Percentiles rank a stretch among this genome's conserved stretches.
These are phyloP conservation scores for Bradypodion ventrale DNA, from an alignment of 2,797 vertebrate genomes.

Conservation along the genomic window DNA sequence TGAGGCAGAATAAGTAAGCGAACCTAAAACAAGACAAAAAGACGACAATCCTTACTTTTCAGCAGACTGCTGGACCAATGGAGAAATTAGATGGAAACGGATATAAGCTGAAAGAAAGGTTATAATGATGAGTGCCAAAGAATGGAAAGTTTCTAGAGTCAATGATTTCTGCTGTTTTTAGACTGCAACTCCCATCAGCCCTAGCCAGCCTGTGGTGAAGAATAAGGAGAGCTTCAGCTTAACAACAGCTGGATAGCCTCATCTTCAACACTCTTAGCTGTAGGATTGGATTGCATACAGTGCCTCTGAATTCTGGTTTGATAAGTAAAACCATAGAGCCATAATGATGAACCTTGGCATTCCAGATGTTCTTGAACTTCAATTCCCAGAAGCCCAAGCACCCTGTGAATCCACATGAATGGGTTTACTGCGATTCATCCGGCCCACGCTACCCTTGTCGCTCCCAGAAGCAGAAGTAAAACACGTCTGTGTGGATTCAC, in stretches of 20 bases:
- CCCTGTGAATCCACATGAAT: no score
- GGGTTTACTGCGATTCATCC: no score
- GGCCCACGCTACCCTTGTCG: no score
- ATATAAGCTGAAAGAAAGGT: slow-evolving; percentile 82
- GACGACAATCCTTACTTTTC: slow-evolving; percentile 83
- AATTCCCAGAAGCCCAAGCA: no score
- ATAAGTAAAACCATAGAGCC: neutral
- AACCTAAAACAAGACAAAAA: slow-evolving; percentile 27
- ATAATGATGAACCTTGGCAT: no score
- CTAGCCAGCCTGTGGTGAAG: neutral
- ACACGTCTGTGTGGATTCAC: no score
- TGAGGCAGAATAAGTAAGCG: slow-evolving; percentile 1
- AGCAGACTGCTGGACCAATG: slow-evolving; percentile 89
- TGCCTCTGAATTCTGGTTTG: neutral
- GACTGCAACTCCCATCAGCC: neutral
- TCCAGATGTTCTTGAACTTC: no score
- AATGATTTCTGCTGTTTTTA: neutral
- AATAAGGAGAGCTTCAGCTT: neutral
- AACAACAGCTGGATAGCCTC: neutral
- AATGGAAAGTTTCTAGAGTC: neutral
- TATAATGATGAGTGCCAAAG: slow-evolving; percentile 25
- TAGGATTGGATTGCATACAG: neutral
- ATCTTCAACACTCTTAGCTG: neutral
- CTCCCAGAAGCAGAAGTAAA: no score
- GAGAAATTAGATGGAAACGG: slow-evolving; percentile 91